Conservation (phyloP, 2,113 vertebrate genomes). For the Pangasianodon gigas region DNA sequence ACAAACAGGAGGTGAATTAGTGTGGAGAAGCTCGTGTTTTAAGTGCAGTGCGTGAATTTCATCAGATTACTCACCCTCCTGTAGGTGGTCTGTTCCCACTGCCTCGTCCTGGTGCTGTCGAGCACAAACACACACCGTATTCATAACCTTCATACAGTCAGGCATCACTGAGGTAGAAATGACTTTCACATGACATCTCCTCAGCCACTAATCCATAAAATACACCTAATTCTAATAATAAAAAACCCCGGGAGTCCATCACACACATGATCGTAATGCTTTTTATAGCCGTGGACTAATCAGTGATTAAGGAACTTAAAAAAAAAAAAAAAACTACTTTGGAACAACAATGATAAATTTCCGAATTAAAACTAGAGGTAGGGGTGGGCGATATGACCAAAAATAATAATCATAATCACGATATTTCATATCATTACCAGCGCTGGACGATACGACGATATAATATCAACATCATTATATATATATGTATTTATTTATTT, state of each 20-base stretch:
- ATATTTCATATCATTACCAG: not conserved
- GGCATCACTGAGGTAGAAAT: not conserved
- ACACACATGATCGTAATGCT: not conserved
- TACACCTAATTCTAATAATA: not conserved
- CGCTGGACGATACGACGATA: not conserved
- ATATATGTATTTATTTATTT: too few relatives aligned
- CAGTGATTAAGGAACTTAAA: too few relatives aligned
- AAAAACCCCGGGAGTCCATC: not conserved
- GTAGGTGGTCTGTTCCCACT: constrained; percentile 57
- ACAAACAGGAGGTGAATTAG: not conserved
- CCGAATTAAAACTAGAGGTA: not conserved
- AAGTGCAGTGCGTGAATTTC: not conserved
- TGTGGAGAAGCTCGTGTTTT: not conserved
- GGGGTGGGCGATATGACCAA: not conserved
- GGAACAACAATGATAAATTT: not conserved
- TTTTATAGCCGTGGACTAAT: not conserved
- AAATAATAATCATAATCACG: not conserved
- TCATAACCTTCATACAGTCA: not conserved
- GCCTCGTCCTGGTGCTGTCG: constrained; percentile 63
- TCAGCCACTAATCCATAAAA: not conserved
- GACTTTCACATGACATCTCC: not conserved
- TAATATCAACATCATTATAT: not conserved
- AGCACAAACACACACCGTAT: not conserved
- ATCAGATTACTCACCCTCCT: constrained; percentile 65
- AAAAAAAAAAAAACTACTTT: too few relatives aligned